Conservation (phyloP, 2,888 invertebrate genomes). For the Notocelia uddmanniana region DNA sequence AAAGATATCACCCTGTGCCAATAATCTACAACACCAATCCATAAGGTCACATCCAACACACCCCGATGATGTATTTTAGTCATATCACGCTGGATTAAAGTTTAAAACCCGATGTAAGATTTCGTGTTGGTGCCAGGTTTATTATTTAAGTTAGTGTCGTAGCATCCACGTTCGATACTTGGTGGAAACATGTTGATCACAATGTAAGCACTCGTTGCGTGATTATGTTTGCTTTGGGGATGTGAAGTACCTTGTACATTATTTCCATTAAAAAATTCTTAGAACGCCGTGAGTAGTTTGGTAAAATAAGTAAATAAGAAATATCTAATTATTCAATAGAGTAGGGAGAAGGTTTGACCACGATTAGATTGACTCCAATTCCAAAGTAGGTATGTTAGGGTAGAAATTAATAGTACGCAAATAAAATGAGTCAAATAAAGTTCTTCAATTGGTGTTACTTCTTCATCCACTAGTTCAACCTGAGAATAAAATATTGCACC, state of each 20-base stretch:
- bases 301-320: no score
- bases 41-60: slow-evolving; percentile 47
- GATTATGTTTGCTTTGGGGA: slow-evolving; percentile 17
- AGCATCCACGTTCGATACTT: slow-evolving; percentile 60
- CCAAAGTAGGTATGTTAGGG: no score
- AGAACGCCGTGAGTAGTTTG: not conserved
- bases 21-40: not conserved
- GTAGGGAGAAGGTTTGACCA: no score
- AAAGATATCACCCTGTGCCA: slow-evolving; percentile 64
- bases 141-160: slow-evolving; percentile 66
- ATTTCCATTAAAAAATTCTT: not conserved
- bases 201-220: not conserved
- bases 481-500: no score
- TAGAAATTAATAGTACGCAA: no score
- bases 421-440: no score
- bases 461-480: no score
- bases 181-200: slow-evolving; percentile 20
- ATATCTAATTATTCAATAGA: no score
- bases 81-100: slow-evolving; percentile 41
- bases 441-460: no score
- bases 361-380: no score
- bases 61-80: not conserved
- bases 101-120: slow-evolving; percentile 48
- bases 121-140: slow-evolving; percentile 63
- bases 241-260: slow-evolving; percentile 15